These are phyloP conservation scores for Hydrophis major DNA, from an alignment of 2,797 vertebrate genomes.

Conservation along the genomic window DNA sequence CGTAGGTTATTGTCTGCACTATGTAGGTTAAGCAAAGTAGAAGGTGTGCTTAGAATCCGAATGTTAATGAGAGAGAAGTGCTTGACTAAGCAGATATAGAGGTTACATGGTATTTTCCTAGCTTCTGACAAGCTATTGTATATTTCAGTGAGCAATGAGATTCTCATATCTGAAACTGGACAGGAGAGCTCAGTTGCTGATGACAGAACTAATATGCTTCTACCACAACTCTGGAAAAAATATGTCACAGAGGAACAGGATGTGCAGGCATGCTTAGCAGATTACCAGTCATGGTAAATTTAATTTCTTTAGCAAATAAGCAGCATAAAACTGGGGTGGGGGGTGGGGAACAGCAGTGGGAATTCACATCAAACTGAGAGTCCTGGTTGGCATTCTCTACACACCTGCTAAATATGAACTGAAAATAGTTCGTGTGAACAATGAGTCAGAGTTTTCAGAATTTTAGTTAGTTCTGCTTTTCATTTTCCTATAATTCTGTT, in stretches of 20 bases:
- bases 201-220: slow-evolving; percentile 33
- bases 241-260: background rate
- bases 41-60: slow-evolving; percentile 51
- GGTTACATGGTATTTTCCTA: slow-evolving; percentile 40
- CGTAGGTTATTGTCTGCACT: slow-evolving; percentile 25
- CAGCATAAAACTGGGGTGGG: background rate
- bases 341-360: background rate
- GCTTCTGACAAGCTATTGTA: slow-evolving; percentile 15
- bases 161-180: slow-evolving; percentile 31
- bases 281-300: background rate
- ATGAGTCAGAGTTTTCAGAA: background rate
- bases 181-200: slow-evolving; percentile 7
- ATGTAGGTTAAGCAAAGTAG: slow-evolving; percentile 54
- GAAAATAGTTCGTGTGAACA: background rate
- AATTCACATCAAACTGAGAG: background rate
- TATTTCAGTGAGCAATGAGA: slow-evolving; percentile 38
- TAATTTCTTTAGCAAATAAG: slow-evolving; percentile 11
- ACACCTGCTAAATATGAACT: background rate
- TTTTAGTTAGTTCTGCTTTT: background rate
- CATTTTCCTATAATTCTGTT: background rate
- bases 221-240: slow-evolving; percentile 19
- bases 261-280: slow-evolving; percentile 11
- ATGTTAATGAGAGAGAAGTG: slow-evolving; percentile 28
- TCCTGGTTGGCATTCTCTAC: background rate
- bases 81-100: slow-evolving; percentile 53